phyloP scores from a whole-genome alignment of 1,140 invertebrate species.

The Phortica variegata region DNA sequence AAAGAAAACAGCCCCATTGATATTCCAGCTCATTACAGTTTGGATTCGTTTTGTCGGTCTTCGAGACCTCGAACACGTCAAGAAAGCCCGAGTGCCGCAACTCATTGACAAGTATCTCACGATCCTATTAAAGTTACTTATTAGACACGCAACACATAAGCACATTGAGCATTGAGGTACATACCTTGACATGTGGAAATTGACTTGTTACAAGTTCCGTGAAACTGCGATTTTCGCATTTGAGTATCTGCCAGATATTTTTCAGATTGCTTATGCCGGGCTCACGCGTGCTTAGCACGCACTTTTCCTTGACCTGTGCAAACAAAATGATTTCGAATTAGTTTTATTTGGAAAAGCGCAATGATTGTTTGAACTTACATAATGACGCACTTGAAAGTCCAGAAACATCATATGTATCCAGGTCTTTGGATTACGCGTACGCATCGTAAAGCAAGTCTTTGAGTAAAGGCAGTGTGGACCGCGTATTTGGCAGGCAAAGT shows the following conservation, averaged over 20 bases:
- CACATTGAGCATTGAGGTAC: neutral
- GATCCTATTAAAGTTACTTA: constrained; percentile 72
- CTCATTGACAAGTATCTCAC: constrained; percentile 81
- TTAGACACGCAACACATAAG: neutral
- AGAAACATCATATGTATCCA: constrained; percentile 97
- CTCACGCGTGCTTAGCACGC: constrained; percentile 81
- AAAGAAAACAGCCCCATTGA: constrained; percentile 60
- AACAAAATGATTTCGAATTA: constrained; percentile 1
- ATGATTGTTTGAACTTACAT: constrained; percentile 30
- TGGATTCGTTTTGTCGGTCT: constrained; percentile 51
- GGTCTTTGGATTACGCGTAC: constrained; percentile 80
- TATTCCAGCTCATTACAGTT: constrained; percentile 58
- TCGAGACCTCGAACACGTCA: constrained; percentile 83
- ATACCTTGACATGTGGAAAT: constrained; percentile 82
- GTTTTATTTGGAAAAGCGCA: neutral
- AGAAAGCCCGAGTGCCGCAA: constrained; percentile 84
- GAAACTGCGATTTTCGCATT: constrained; percentile 86
- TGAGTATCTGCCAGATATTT: constrained; percentile 90
- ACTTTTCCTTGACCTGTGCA: constrained; percentile 70
- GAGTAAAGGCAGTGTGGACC: constrained; percentile 88
- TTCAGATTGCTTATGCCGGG: constrained; percentile 80
- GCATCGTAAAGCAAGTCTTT: constrained; percentile 80
- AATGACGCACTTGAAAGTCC: constrained; percentile 71
- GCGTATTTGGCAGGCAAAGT: constrained; percentile 85
- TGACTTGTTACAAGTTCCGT: constrained; percentile 88